These are phyloP conservation scores for Hormaphis cornu DNA, from an alignment of 1,140 invertebrate genomes.

Conservation along the genomic window DNA sequence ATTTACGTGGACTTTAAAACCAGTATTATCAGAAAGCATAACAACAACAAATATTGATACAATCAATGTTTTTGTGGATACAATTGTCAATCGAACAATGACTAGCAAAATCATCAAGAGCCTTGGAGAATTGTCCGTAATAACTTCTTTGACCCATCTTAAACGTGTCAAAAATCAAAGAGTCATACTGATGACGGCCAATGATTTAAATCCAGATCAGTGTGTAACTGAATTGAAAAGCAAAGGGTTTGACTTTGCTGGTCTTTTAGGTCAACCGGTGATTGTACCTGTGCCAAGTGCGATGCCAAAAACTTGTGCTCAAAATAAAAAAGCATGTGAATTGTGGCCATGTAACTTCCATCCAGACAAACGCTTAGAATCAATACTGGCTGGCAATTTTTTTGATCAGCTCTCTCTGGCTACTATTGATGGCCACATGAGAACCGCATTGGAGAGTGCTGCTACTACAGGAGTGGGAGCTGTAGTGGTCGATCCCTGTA, in stretches of 20 bases:
- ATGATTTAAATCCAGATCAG: slow-evolving; percentile 12
- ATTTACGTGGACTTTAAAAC: neutral
- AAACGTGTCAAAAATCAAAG: slow-evolving; percentile 52
- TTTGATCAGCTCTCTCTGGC: slow-evolving; percentile 53
- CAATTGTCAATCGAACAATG: slow-evolving; percentile 42
- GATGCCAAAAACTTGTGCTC: slow-evolving; percentile 54
- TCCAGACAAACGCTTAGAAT: slow-evolving; percentile 61
- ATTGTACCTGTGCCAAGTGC: slow-evolving; percentile 51
- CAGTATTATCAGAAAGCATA: neutral
- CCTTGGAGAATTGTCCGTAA: slow-evolving; percentile 48
- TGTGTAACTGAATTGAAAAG: neutral
- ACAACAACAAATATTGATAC: neutral
- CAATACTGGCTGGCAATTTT: slow-evolving; percentile 50
- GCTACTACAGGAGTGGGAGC: slow-evolving; percentile 44
- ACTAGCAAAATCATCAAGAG: slow-evolving; percentile 54
- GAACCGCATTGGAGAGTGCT: slow-evolving; percentile 46
- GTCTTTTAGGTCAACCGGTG: slow-evolving; percentile 47
- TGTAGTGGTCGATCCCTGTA: slow-evolving; percentile 59
- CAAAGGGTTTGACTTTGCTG: slow-evolving; percentile 45
- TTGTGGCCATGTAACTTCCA: slow-evolving; percentile 82
- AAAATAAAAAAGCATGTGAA: slow-evolving; percentile 53
- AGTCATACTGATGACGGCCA: slow-evolving; percentile 26
- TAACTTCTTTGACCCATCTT: slow-evolving; percentile 57
- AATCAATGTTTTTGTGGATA: slow-evolving; percentile 33
- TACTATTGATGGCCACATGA: slow-evolving; percentile 54